Conservation (phyloP, 2,113 vertebrate species). For the Pseudorectes ferrugineus region DNA sequence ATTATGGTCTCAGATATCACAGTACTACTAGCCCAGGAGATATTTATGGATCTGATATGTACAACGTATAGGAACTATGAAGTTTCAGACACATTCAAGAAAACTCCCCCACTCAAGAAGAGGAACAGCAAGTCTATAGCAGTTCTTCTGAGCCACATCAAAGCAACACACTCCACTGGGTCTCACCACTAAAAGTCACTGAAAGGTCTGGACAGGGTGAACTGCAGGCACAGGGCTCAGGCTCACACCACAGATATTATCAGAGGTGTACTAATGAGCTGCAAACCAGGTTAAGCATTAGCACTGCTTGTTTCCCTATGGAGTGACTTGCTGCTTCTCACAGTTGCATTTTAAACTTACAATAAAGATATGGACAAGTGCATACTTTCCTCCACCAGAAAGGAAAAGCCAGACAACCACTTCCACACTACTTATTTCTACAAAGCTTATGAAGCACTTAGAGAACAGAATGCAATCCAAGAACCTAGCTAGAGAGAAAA, state of each 20-base stretch:
- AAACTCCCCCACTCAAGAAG: background rate
- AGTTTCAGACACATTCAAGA: background rate
- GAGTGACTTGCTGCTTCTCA: background rate
- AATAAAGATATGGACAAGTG: background rate
- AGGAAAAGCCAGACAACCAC: background rate
- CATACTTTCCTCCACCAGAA: background rate
- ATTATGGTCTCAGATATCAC: constrained; percentile 20
- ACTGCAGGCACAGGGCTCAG: background rate
- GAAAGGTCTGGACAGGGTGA: background rate
- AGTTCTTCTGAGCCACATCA: background rate
- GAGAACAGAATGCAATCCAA: background rate
- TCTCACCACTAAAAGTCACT: background rate
- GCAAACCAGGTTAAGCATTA: background rate
- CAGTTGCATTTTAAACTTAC: background rate
- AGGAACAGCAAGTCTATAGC: background rate
- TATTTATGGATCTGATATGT: background rate
- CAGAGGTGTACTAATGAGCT: background rate
- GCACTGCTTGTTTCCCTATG: background rate
- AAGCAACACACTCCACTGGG: background rate
- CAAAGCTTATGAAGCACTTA: background rate
- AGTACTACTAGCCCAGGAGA: background rate
- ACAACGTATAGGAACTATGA: background rate
- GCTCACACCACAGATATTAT: background rate
- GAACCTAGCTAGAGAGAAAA: background rate
- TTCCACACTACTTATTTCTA: background rate